Percentiles rank a stretch among this genome's conserved stretches.
Evolutionary conservation across 2,888 invertebrate genomes (phyloP).

Genomic region (Pemphredon lugubris): DNA sequence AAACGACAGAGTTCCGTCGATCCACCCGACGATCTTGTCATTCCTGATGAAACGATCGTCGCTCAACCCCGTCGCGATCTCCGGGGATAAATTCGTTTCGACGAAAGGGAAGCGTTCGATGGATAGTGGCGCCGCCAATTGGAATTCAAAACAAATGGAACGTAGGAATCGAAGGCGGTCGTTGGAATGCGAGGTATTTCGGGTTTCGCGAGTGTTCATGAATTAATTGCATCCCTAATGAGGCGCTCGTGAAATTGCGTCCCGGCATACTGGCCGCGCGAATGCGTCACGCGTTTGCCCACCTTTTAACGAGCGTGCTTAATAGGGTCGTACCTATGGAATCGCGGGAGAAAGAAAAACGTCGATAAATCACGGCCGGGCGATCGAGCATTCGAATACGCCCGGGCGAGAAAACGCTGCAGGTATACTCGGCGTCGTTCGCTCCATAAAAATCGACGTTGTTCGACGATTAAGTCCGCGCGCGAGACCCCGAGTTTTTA

Average conservation of each 20-base stretch:
- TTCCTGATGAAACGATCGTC: too few relatives aligned
- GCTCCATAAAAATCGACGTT: too few relatives aligned
- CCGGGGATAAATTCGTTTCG: not conserved
- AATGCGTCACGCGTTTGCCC: slow-evolving; percentile 61
- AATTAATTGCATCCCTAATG: slow-evolving; percentile 72
- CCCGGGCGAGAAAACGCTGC: not conserved
- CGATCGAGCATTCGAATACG: not conserved
- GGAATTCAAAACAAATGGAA: not conserved
- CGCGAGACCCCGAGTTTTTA: too few relatives aligned
- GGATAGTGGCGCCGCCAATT: not conserved
- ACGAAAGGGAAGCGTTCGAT: not conserved
- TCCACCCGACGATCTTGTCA: too few relatives aligned
- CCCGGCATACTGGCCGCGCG: slow-evolving; percentile 57
- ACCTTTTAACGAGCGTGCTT: slow-evolving; percentile 65
- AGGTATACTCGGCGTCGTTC: not conserved
- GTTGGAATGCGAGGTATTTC: slow-evolving; percentile 42
- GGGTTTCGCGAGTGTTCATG: slow-evolving; percentile 45
- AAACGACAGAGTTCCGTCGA: too few relatives aligned
- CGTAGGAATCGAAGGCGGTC: slow-evolving; percentile 5
- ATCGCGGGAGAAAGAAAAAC: slow-evolving; percentile 37
- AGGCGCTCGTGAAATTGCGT: slow-evolving; percentile 63
- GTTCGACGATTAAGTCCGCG: too few relatives aligned
- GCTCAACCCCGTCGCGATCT: not conserved
- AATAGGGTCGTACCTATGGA: slow-evolving; percentile 53
- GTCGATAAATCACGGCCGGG: slow-evolving; percentile 50